Evolutionary conservation across 2,113 vertebrate genomes (phyloP).

Genomic region (Columba livia): DNA sequence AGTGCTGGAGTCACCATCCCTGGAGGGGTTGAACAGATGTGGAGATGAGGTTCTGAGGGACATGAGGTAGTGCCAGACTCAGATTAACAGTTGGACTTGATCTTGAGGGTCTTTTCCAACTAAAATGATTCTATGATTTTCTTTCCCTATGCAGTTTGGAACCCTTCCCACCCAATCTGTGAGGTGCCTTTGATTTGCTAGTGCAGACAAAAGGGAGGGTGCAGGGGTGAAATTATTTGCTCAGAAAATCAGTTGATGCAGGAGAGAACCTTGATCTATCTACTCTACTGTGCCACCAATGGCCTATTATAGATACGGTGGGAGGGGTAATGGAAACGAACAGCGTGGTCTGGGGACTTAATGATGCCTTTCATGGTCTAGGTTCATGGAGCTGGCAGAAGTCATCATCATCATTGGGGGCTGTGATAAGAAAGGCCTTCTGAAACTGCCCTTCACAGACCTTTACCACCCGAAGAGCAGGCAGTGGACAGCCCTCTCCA

Average conservation of each 20-base stretch:
- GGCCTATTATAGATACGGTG: background rate
- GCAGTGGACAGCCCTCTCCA: conserved; percentile 75
- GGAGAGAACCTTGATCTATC: background rate
- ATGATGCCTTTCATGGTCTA: background rate
- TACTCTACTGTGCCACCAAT: background rate
- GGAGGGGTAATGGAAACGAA: background rate
- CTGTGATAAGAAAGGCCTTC: conserved; percentile 77
- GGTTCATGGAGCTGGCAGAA: conserved; percentile 79
- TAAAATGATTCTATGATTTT: background rate
- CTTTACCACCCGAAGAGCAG: conserved; percentile 72
- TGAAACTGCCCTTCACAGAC: conserved; percentile 75
- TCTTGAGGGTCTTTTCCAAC: no score
- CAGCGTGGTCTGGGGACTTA: background rate
- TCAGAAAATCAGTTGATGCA: background rate
- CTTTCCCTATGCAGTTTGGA: background rate
- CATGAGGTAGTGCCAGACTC: no score
- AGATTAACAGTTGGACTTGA: no score
- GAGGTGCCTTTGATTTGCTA: background rate
- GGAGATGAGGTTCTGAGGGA: no score
- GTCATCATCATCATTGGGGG: conserved; percentile 81
- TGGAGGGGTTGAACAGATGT: no score
- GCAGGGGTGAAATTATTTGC: background rate
- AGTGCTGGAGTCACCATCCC: no score
- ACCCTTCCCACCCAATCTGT: background rate
- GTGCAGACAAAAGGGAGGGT: background rate